Percentiles rank a stretch among this genome's conserved stretches.
Evolutionary conservation across 2,797 vertebrate genomes (phyloP).

Genomic region (Falco columbarius): DNA sequence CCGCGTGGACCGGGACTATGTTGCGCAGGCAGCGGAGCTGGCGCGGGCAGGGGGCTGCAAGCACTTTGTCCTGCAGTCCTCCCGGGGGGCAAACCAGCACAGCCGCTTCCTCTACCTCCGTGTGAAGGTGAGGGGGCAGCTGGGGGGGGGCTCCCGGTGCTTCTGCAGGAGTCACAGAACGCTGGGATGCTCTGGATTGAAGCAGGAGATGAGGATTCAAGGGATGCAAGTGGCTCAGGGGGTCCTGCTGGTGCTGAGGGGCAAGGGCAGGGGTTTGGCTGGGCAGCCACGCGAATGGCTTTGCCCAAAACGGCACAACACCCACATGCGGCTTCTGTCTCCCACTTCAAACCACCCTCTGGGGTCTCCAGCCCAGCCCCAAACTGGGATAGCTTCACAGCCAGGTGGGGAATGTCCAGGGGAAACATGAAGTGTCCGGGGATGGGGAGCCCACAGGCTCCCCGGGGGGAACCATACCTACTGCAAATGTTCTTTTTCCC

Average conservation of each 20-base stretch:
- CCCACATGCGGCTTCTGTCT: rapidly evolving
- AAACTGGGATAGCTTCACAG: background rate
- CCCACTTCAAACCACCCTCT: background rate
- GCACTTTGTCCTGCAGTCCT: constrained; percentile 86
- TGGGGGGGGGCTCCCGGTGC: background rate
- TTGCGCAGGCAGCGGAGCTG: constrained; percentile 84
- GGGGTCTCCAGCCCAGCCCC: background rate
- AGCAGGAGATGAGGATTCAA: background rate
- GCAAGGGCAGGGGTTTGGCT: background rate
- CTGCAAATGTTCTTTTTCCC: rapidly evolving
- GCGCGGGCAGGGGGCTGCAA: constrained; percentile 84
- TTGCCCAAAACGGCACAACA: background rate
- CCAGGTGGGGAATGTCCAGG: too few species aligned
- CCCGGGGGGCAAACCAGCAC: constrained; percentile 18
- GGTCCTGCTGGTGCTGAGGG: background rate
- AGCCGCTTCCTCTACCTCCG: constrained; percentile 65
- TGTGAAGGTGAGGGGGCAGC: constrained; percentile 59
- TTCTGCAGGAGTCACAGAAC: background rate
- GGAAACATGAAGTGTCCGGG: rapidly evolving
- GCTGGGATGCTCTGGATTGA: background rate
- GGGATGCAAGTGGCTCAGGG: background rate
- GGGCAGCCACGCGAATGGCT: background rate
- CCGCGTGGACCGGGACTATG: constrained; percentile 89
- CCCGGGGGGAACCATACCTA: background rate
- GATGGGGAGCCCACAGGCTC: background rate